Conservation (phyloP, 2,113 vertebrate species). For the Melanocharis versteri region DNA sequence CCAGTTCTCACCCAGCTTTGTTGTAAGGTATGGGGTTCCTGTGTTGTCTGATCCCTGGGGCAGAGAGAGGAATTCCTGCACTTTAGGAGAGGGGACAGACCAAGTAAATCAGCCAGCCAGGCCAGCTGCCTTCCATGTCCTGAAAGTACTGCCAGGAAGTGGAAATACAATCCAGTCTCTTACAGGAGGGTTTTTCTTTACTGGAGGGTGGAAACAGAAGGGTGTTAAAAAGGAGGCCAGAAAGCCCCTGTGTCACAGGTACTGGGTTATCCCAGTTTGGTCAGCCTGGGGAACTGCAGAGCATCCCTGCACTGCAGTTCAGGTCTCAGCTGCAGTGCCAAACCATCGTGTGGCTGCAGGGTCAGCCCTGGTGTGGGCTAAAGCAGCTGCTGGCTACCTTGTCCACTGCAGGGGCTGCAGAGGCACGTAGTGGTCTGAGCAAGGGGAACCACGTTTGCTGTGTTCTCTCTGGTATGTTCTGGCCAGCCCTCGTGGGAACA, state of each 20-base stretch:
- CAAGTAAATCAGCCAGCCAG: background rate
- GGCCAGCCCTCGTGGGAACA: background rate
- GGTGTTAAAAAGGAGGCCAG: background rate
- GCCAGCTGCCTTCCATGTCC: background rate
- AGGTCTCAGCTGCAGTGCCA: background rate
- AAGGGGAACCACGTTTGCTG: background rate
- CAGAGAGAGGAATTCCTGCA: background rate
- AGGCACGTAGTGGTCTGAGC: fast-evolving
- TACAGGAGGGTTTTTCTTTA: background rate
- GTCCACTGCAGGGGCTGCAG: background rate
- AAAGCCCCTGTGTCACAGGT: background rate
- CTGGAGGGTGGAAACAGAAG: background rate
- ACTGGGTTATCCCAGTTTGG: background rate
- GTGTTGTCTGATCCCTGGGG: background rate
- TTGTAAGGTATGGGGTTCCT: background rate
- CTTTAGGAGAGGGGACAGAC: background rate
- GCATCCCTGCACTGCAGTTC: background rate
- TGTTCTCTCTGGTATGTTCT: background rate
- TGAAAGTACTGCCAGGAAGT: background rate
- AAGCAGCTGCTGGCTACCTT: background rate
- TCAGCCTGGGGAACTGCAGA: background rate
- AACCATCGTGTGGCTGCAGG: background rate
- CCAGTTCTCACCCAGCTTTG: background rate
- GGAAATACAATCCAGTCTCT: background rate
- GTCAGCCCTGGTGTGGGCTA: background rate